phyloP scores from a whole-genome alignment of 1,140 invertebrate genomes.

The Drosophila guanche region DNA sequence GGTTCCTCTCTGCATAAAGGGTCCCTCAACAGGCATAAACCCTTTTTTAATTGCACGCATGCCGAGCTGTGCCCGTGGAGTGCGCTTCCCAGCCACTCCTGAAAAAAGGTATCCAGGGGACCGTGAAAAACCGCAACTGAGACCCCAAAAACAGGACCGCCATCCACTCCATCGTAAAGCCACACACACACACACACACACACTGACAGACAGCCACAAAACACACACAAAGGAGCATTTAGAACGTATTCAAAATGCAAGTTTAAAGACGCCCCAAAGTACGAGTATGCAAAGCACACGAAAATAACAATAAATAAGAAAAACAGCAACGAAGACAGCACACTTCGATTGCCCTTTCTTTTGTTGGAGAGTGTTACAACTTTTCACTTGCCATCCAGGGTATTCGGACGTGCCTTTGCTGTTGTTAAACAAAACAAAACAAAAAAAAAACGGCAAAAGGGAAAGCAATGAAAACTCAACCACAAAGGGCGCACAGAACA shows the following conservation, averaged over 20 bases:
- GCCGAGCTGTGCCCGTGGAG: slow-evolving; percentile 2
- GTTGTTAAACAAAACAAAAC: too few relatives aligned
- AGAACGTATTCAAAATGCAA: slow-evolving; percentile 76
- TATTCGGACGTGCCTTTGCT: too few relatives aligned
- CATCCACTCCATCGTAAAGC: slow-evolving; percentile 7
- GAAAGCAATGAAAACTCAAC: slow-evolving; percentile 53
- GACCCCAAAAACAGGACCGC: slow-evolving; percentile 19
- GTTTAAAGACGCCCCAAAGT: slow-evolving; percentile 74
- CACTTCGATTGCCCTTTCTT: slow-evolving; percentile 4
- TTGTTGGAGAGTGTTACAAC: too few relatives aligned
- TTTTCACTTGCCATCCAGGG: too few relatives aligned
- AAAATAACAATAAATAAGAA: slow-evolving; percentile 61
- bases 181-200: slow-evolving; percentile 7
- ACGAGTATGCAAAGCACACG: slow-evolving; percentile 74
- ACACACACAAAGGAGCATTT: slow-evolving; percentile 57
- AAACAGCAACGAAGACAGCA: too few relatives aligned
- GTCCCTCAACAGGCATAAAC: slow-evolving; percentile 30
- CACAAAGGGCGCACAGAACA: slow-evolving; percentile 59
- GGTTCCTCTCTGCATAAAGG: too few relatives aligned
- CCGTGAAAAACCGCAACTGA: slow-evolving; percentile 44
- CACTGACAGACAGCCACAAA: slow-evolving; percentile 3
- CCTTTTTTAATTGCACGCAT: slow-evolving; percentile 73
- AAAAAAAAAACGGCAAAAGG: slow-evolving; percentile 31
- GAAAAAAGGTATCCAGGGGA: slow-evolving; percentile 37
- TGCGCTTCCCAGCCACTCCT: slow-evolving; percentile 17